phyloP scores from a whole-genome alignment of 2,888 invertebrate species.

The Spisula subtruncata region DNA sequence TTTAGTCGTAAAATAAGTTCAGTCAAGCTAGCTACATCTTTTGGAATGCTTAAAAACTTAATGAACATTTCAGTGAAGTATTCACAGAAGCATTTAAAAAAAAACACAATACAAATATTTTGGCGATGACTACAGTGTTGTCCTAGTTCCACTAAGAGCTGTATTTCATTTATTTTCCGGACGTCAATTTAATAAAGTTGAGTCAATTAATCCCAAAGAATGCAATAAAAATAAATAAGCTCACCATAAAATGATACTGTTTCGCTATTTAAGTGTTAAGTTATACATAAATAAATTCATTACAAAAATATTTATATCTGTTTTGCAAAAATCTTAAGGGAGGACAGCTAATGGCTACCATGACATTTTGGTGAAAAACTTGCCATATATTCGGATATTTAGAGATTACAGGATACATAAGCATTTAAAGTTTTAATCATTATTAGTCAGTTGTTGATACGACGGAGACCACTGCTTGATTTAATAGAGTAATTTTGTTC shows the following conservation, averaged over 20 bases:
- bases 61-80: background rate
- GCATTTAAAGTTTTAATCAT: slow-evolving; percentile 43
- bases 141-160: background rate
- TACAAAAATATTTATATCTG: background rate
- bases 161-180: background rate
- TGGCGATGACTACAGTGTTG: background rate
- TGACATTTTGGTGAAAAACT: slow-evolving; percentile 19
- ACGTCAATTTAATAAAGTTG: background rate
- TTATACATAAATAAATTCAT: background rate
- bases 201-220: slow-evolving; percentile 3
- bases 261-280: background rate
- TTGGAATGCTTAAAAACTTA: background rate
- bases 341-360: slow-evolving; percentile 1
- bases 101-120: background rate
- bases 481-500: slow-evolving; percentile 61
- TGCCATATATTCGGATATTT: slow-evolving; percentile 7
- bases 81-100: background rate
- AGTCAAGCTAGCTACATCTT: too few relatives aligned
- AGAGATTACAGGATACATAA: slow-evolving; percentile 34
- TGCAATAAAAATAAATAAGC: slow-evolving; percentile 13
- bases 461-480: slow-evolving; percentile 52
- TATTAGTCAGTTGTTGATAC: slow-evolving; percentile 25
- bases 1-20: too few relatives aligned
- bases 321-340: background rate
- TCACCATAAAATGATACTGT: background rate